These are phyloP conservation scores for Chionomys nivalis DNA, from an alignment of 2,113 vertebrate genomes.

Conservation along the genomic window DNA sequence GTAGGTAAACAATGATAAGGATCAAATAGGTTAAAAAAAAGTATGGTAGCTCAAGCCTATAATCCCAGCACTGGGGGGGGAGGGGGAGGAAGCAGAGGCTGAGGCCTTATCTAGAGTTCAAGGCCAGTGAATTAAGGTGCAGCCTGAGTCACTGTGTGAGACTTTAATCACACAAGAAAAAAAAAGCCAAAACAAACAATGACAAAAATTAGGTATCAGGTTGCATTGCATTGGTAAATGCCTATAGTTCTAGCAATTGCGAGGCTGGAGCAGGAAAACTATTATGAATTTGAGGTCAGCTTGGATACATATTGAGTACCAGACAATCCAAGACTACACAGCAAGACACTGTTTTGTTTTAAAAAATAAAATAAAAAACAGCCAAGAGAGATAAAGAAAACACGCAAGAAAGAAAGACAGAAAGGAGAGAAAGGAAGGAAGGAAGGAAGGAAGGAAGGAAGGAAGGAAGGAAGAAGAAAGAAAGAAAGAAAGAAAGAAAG, in stretches of 20 bases:
- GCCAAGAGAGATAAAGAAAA: no score
- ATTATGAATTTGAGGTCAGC: not conserved
- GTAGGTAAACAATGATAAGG: not conserved
- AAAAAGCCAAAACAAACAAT: not conserved
- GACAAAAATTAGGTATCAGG: not conserved
- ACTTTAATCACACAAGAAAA: not conserved
- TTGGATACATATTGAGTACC: not conserved
- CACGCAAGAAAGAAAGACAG: no score
- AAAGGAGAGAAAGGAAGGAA: no score
- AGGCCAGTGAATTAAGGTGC: not conserved
- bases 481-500: no score
- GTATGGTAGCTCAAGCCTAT: not conserved
- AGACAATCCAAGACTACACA: not conserved
- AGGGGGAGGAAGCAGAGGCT: not conserved
- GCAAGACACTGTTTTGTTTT: not conserved
- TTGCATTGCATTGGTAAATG: not conserved
- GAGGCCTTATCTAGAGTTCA: not conserved
- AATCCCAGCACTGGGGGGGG: not conserved
- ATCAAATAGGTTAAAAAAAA: not conserved
- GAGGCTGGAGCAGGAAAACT: not conserved
- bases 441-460: not conserved
- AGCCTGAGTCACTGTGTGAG: not conserved
- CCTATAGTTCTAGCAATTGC: no score
- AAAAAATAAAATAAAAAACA: not conserved
- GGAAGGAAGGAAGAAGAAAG: no score